These are phyloP conservation scores for Acanthaster planci DNA, from an alignment of 35 echinoderm and acorn worm genomes.

Conservation along the genomic window DNA sequence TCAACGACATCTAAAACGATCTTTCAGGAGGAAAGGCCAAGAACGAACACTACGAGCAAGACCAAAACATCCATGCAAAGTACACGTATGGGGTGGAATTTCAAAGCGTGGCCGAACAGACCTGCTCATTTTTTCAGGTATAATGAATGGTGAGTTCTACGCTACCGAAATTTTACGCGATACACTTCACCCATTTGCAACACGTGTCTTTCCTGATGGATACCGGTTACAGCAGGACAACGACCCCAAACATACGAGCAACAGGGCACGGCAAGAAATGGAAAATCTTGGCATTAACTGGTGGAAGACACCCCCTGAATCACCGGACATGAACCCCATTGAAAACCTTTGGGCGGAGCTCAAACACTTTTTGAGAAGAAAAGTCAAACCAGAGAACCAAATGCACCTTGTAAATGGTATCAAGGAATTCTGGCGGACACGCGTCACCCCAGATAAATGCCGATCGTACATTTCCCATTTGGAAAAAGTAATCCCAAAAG, in stretches of 20 bases:
- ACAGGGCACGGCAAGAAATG: slow-evolving; percentile 10
- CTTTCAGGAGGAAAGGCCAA: not conserved
- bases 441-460: slow-evolving; percentile 36
- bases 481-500: slow-evolving; percentile 45
- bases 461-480: slow-evolving; percentile 55
- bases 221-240: slow-evolving; percentile 44
- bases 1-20: not conserved
- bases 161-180: slow-evolving; percentile 10
- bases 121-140: slow-evolving; percentile 52
- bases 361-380: slow-evolving; percentile 31
- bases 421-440: slow-evolving; percentile 35
- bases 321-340: slow-evolving; percentile 64
- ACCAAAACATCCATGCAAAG: slow-evolving; percentile 54
- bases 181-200: slow-evolving; percentile 25
- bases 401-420: slow-evolving; percentile 57
- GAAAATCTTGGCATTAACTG: slow-evolving; percentile 40
- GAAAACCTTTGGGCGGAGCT: slow-evolving; percentile 63
- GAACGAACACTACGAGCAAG: not conserved
- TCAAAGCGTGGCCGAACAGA: slow-evolving; percentile 28
- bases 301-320: slow-evolving; percentile 55
- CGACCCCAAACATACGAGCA: slow-evolving; percentile 43
- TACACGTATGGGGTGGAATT: slow-evolving; percentile 69
- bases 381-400: slow-evolving; percentile 30
- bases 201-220: not conserved
- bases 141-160: slow-evolving; percentile 57